phyloP scores from a whole-genome alignment of 2,888 invertebrate genomes.

The Elegia similella region DNA sequence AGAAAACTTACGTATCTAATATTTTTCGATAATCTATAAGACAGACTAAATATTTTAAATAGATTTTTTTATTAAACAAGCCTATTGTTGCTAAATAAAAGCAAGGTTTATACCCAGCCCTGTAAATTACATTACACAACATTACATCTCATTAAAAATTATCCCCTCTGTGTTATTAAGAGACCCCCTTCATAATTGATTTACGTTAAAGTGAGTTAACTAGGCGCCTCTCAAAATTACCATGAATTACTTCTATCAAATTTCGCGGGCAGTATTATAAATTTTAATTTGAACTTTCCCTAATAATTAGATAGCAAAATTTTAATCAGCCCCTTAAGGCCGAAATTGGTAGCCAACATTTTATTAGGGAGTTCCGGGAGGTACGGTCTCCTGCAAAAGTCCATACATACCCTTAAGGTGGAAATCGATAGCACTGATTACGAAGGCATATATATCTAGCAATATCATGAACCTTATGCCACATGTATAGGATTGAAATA shows the following conservation, averaged over 20 bases:
- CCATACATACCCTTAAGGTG: no score
- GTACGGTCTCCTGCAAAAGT: no score
- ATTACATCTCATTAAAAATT: background rate
- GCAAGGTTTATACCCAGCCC: background rate
- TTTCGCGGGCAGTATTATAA: constrained; percentile 9
- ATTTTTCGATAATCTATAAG: no score
- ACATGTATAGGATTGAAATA: no score
- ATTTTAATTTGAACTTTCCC: background rate
- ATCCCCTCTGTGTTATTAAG: background rate
- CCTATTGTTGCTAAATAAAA: no score
- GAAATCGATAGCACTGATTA: no score
- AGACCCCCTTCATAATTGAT: background rate
- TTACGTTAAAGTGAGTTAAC: background rate
- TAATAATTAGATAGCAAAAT: constrained; percentile 4
- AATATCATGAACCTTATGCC: no score
- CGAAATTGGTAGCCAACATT: background rate
- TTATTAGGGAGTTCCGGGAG: no score
- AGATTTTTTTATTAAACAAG: no score
- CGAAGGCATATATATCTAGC: no score
- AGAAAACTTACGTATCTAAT: no score
- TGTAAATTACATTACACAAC: background rate
- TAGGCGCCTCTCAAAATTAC: background rate
- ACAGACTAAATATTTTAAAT: no score
- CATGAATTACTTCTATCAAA: constrained; percentile 10
- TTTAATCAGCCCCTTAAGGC: constrained; percentile 5